Conservation (phyloP, 2,113 vertebrate species). For the Podiceps cristatus region DNA sequence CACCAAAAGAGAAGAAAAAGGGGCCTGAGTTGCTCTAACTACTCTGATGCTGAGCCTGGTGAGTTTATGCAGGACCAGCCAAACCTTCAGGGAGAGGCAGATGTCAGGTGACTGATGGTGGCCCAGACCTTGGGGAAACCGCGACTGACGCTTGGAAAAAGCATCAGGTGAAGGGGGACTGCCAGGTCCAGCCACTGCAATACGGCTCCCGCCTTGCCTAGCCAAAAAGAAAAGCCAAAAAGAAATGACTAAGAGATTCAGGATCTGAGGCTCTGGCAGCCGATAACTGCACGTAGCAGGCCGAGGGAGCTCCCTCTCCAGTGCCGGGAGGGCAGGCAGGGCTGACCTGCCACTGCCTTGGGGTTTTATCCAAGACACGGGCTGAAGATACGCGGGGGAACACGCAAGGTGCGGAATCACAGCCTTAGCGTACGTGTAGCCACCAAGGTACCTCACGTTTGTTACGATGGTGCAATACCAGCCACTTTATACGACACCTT, state of each 20-base stretch:
- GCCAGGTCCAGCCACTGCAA: not conserved
- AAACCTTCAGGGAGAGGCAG: not conserved
- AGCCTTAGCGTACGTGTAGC: rapidly evolving
- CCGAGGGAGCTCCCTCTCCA: not conserved
- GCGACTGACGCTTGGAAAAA: not conserved
- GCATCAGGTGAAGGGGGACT: not conserved
- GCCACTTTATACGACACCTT: not conserved
- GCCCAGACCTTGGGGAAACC: not conserved
- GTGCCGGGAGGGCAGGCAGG: not conserved
- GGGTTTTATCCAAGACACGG: not conserved
- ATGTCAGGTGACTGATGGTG: not conserved
- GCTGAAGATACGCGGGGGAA: not conserved
- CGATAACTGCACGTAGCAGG: rapidly evolving
- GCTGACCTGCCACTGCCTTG: not conserved
- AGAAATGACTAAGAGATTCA: not conserved
- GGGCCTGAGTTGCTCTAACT: not conserved
- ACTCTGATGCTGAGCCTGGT: not conserved
- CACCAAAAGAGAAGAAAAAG: not conserved
- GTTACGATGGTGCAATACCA: not conserved
- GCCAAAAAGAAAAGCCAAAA: not conserved
- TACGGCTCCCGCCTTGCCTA: not conserved
- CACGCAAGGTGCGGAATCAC: not conserved
- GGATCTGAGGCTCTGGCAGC: not conserved
- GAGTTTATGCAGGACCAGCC: not conserved
- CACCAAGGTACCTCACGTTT: rapidly evolving